Conservation (phyloP, 2,888 invertebrate species). For the Limnephilus marmoratus region DNA sequence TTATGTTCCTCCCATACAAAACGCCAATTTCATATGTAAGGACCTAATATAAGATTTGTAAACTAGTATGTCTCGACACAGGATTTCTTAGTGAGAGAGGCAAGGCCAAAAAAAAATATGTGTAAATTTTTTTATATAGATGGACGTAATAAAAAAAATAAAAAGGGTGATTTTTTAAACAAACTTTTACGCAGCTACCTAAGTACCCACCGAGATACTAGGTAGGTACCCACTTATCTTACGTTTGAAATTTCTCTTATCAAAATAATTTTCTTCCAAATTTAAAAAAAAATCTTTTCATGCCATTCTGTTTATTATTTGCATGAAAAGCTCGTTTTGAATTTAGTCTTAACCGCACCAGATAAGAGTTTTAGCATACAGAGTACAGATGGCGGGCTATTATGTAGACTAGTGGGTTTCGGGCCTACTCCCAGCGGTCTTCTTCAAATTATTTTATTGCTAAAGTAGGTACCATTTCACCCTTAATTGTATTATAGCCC, state of each 20-base stretch:
- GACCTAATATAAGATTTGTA: too few relatives aligned
- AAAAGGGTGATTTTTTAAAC: neutral
- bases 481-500: neutral
- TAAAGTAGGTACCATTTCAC: neutral
- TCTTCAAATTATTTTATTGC: slow-evolving; percentile 30
- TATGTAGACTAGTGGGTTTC: neutral
- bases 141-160: too few relatives aligned
- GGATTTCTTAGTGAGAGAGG: too few relatives aligned
- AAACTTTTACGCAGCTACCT: neutral
- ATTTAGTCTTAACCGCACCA: neutral
- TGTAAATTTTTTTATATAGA: too few relatives aligned
- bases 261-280: neutral
- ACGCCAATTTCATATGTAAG: too few relatives aligned
- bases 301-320: neutral
- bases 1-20: too few relatives aligned
- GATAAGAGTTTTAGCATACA: neutral
- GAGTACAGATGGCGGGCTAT: neutral
- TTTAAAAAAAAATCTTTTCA: neutral
- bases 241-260: neutral
- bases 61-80: too few relatives aligned
- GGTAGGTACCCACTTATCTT: neutral
- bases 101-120: too few relatives aligned
- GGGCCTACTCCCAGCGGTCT: neutral
- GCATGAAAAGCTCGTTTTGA: neutral
- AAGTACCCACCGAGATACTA: neutral